Evolutionary conservation across 2,113 vertebrate genomes (phyloP).

Genomic region (Cranoglanis bouderius): DNA sequence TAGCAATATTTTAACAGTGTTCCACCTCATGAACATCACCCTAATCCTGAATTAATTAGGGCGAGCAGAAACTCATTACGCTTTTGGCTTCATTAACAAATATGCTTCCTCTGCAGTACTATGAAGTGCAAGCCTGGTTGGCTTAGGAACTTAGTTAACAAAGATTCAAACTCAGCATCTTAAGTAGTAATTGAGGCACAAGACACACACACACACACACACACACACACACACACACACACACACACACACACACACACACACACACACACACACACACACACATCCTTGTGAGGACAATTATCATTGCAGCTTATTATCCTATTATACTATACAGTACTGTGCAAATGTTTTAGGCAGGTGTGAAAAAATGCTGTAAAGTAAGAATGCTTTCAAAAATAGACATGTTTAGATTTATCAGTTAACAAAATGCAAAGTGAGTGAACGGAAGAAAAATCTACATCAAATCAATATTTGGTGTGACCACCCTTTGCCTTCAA

Average conservation of each 20-base stretch:
- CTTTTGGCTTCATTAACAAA: slow-evolving; percentile 75
- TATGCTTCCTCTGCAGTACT: slow-evolving; percentile 66
- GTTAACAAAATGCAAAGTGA: too few species aligned
- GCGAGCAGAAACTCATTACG: slow-evolving; percentile 81
- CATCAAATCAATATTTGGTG: too few species aligned
- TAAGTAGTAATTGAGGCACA: slow-evolving; percentile 5
- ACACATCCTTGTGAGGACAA: slow-evolving; percentile 18
- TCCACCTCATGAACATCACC: slow-evolving; percentile 66
- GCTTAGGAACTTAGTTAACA: not conserved
- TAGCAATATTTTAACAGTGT: slow-evolving; percentile 73
- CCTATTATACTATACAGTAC: not conserved
- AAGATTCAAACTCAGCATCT: slow-evolving; percentile 18
- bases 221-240: slow-evolving; percentile 32
- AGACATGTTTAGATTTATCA: too few species aligned
- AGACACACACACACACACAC: slow-evolving; percentile 14
- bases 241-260: slow-evolving; percentile 12
- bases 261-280: slow-evolving; percentile 29
- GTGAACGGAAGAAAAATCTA: too few species aligned
- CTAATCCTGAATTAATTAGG: slow-evolving; percentile 79
- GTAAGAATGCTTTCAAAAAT: too few species aligned
- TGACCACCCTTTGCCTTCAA: too few species aligned
- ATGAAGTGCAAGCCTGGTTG: slow-evolving; percentile 68
- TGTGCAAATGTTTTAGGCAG: too few species aligned
- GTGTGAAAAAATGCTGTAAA: too few species aligned
- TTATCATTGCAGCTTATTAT: not conserved